Conservation (phyloP, 2,113 vertebrate genomes). For the Callionymus lyra region DNA sequence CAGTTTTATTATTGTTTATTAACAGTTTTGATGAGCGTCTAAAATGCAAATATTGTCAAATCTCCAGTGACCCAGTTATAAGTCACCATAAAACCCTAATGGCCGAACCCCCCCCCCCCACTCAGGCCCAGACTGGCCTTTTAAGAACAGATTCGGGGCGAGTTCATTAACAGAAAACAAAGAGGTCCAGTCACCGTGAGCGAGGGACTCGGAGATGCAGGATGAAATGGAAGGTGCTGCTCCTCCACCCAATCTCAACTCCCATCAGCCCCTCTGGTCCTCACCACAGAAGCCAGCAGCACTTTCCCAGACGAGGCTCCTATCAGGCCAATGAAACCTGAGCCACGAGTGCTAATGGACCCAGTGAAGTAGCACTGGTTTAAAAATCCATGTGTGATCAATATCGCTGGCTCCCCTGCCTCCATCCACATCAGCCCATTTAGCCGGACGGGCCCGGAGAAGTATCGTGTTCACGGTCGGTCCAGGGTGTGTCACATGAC, state of each 20-base stretch:
- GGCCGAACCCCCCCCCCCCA: conserved; percentile 51
- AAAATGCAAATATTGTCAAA: no score
- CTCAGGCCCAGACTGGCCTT: conserved; percentile 57
- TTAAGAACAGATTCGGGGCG: conserved; percentile 64
- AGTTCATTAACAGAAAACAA: conserved; percentile 74
- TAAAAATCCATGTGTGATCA: conserved; percentile 72
- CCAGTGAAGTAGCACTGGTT: conserved; percentile 56
- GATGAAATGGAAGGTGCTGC: conserved; percentile 29
- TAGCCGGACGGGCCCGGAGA: conserved; percentile 30
- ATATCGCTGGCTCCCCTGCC: conserved; percentile 61
- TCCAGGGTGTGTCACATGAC: conserved; percentile 24
- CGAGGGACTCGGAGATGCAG: conserved; percentile 38
- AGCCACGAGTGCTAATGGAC: conserved; percentile 68
- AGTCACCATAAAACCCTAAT: conserved; percentile 66
- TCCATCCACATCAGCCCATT: conserved; percentile 50
- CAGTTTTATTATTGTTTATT: no score
- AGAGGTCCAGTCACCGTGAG: conserved; percentile 55
- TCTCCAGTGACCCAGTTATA: conserved; percentile 51
- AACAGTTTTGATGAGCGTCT: no score
- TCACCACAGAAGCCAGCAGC: conserved; percentile 53
- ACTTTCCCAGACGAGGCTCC: conserved; percentile 56
- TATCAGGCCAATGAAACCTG: conserved; percentile 68
- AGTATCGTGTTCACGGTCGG: conserved; percentile 25
- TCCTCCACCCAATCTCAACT: conserved; percentile 25
- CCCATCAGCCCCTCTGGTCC: conserved; percentile 18